Evolutionary conservation across 2,888 invertebrate species (phyloP), one percentile per base, ranked within the genome.

Genomic region (Sylvicola fuscatus): DNA sequence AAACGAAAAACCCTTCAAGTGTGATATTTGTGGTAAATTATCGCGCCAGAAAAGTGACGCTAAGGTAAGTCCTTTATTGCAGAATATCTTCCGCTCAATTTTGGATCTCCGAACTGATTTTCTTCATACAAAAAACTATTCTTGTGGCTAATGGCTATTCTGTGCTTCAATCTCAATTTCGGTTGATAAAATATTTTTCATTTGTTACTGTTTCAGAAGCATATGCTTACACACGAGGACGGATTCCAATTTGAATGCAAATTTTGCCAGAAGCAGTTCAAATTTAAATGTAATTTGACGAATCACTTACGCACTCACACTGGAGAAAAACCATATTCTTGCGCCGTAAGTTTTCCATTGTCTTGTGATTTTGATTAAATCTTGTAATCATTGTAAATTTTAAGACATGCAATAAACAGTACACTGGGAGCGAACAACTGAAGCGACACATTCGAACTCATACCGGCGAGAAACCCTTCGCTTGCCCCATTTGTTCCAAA

Each of bases 21-120:
- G 58, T 30, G 40, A 44, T 4, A 40, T 49, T 5, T 58, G 58
- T 33, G 52, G 51, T 0, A 58, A 58, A 40, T 42, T 44, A 2
- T 58, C 56, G 37, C 44, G 58, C 1, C 56, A 58, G 39, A 57
- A 53, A 39, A 57, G 57, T 0, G 58, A 57, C 21, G 56, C 52
- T 37, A 58, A 58, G 40, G 45, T 46, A 41, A 31, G 29, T 29
- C 29, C 29, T 4, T 29, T 29, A 6, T 29, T 30, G 30, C 30
- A 30, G n/a, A 5, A 30, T 30, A 30, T 30, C 13, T 30, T 30
- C 5, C 13, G n/a, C 31, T 31, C 31, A n/a, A 7, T 12, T 6
- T 31, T 30, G 32, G 13, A 32, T n/a, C n/a, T n/a, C n/a, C n/a
- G n/a, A n/a, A n/a, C n/a, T n/a, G n/a, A n/a, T n/a, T n/a, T n/a